Percentiles rank a stretch among this genome's conserved stretches.
phyloP scores from a whole-genome alignment of 30 jellyfish, hydroid and myxozoan species.

The Catostylus mosaicus region DNA sequence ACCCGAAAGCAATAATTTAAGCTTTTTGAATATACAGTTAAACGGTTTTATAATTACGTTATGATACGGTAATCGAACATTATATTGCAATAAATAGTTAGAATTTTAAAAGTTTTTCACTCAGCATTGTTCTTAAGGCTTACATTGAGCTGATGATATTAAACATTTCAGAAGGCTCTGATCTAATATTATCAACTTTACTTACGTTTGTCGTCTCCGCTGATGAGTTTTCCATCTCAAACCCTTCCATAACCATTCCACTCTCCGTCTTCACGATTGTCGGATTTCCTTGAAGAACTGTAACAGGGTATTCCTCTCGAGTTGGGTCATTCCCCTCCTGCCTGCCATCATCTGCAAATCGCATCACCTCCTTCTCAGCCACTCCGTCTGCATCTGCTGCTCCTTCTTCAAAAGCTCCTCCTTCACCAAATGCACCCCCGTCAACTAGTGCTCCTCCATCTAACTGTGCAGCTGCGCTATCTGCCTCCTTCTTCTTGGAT shows the following conservation, averaged over 20 bases:
- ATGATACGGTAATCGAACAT: conserved; percentile 37
- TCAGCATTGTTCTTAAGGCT: conserved; percentile 2
- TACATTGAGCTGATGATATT: conserved; percentile 47
- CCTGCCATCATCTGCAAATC: conserved; percentile 3
- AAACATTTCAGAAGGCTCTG: conserved; percentile 29
- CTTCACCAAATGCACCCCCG: not conserved
- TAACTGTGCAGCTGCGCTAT: not conserved
- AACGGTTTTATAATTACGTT: conserved; percentile 44
- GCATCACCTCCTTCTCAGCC: conserved; percentile 2
- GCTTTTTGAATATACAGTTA: conserved; percentile 70
- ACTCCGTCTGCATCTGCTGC: not conserved
- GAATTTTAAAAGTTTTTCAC: conserved; percentile 30
- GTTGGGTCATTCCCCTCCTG: conserved; percentile 5
- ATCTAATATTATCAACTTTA: conserved; percentile 14
- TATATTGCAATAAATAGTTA: conserved; percentile 47
- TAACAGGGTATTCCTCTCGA: conserved; percentile 7
- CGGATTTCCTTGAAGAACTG: not conserved
- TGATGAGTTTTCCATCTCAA: not conserved
- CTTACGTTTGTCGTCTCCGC: conserved; percentile 21
- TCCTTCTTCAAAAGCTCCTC: not conserved
- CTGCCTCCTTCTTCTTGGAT: conserved; percentile 35
- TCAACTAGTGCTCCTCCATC: not conserved
- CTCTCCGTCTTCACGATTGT: not conserved
- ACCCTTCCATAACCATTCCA: not conserved
- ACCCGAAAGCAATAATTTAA: conserved; percentile 62